phyloP scores from a whole-genome alignment of 64 coral and sea anemone genomes.

The Montipora foliosa region DNA sequence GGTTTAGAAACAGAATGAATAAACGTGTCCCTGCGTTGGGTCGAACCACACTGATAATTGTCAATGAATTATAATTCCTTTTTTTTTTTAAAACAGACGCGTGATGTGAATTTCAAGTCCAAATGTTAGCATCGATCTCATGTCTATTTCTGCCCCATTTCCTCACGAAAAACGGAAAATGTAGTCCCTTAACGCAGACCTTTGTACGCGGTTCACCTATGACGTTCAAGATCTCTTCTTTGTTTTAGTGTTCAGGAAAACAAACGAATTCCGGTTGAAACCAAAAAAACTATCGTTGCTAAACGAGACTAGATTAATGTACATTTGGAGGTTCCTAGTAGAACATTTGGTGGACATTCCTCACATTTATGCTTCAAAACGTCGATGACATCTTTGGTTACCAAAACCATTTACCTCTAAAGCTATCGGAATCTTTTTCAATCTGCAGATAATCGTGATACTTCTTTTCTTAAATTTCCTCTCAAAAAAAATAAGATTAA shows the following conservation, averaged over 20 bases:
- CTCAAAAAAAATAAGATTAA: background rate
- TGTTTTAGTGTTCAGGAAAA: background rate
- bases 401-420: background rate
- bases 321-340: background rate
- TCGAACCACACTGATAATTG: no score
- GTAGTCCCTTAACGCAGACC: background rate
- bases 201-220: background rate
- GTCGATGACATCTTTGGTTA: background rate
- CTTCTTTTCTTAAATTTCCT: background rate
- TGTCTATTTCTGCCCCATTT: background rate
- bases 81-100: background rate
- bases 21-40: no score
- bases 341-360: background rate
- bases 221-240: background rate
- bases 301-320: no score
- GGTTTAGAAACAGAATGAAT: background rate
- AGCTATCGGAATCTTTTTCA: background rate
- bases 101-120: background rate
- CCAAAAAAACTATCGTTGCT: background rate
- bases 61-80: no score
- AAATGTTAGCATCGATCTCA: background rate
- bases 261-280: background rate
- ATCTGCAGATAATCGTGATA: background rate
- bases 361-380: background rate
- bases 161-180: no score